phyloP scores from a whole-genome alignment of 1,140 invertebrate genomes.

The Drosophila murphyi region DNA sequence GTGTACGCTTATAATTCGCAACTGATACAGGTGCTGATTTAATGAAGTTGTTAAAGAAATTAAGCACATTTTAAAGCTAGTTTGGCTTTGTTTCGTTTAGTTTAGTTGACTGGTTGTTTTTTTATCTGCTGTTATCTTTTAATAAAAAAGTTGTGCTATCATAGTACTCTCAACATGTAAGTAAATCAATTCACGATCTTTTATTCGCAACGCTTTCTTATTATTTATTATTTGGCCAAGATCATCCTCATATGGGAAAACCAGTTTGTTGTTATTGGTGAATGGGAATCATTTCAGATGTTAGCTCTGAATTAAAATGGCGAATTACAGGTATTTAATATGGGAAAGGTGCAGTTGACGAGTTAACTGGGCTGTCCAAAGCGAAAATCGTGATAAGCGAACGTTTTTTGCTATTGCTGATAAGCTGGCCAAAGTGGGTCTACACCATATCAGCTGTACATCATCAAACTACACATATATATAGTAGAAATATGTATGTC shows the following conservation, averaged over 20 bases:
- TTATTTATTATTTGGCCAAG: neutral
- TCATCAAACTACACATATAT: slow-evolving; percentile 27
- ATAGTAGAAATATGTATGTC: neutral
- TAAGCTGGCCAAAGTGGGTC: slow-evolving; percentile 32
- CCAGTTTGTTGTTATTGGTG: neutral
- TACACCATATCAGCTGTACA: slow-evolving; percentile 35
- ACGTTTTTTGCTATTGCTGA: slow-evolving; percentile 32
- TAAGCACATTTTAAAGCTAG: neutral
- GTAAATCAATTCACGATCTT: neutral
- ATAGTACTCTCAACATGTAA: no score
- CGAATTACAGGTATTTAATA: neutral
- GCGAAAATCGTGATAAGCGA: slow-evolving; percentile 33
- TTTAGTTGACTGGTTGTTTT: neutral
- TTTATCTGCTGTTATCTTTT: neutral
- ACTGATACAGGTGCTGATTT: neutral
- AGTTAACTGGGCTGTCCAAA: slow-evolving; percentile 2
- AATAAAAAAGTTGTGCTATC: no score
- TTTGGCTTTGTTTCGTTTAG: neutral
- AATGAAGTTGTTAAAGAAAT: neutral
- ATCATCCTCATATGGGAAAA: neutral
- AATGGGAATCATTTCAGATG: neutral
- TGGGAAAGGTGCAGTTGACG: slow-evolving; percentile 19
- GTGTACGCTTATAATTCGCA: slow-evolving; percentile 11
- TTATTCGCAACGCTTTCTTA: neutral
- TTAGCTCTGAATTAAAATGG: neutral